Conservation (phyloP, 2,797 vertebrate genomes). For the Philypnodon macrostomus region DNA sequence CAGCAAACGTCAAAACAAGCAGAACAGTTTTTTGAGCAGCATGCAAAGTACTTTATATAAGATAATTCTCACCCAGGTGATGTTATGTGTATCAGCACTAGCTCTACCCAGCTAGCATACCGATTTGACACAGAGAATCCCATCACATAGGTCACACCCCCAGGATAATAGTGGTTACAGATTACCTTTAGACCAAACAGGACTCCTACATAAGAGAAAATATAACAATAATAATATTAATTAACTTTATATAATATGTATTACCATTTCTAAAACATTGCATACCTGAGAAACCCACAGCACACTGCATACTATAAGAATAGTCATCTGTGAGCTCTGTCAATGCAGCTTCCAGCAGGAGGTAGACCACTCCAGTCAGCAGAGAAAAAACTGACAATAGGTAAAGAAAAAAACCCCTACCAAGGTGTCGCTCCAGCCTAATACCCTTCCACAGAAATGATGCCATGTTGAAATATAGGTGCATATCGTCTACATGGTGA, state of each 20-base stretch:
- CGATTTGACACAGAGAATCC: slow-evolving; percentile 81
- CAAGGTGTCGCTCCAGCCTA: slow-evolving; percentile 82
- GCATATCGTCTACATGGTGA: slow-evolving; percentile 89
- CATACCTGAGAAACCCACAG: slow-evolving; percentile 94
- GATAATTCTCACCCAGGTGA: slow-evolving; percentile 81
- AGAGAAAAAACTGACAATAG: slow-evolving; percentile 85
- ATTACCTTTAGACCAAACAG: slow-evolving; percentile 95
- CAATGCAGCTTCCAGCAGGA: slow-evolving; percentile 79
- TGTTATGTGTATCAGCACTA: slow-evolving; percentile 88
- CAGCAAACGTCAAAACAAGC: too few relatives aligned
- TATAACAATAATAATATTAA: too few relatives aligned
- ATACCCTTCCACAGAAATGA: slow-evolving; percentile 93
- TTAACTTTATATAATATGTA: too few relatives aligned
- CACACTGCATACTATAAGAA: slow-evolving; percentile 79
- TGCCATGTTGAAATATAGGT: slow-evolving; percentile 95
- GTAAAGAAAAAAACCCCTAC: slow-evolving; percentile 85
- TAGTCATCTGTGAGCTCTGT: slow-evolving; percentile 76
- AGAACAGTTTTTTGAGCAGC: too few relatives aligned
- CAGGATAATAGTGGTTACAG: slow-evolving; percentile 87
- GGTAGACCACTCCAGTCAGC: slow-evolving; percentile 84
- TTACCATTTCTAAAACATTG: neutral
- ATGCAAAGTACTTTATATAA: neutral
- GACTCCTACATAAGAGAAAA: slow-evolving; percentile 79
- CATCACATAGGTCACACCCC: slow-evolving; percentile 79
- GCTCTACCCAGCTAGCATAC: slow-evolving; percentile 91